A percentile compares a stretch with the other conserved stretches of the same genome.
phyloP scores from a whole-genome alignment of 2,888 invertebrate genomes.

The Stegophylla sp. region DNA sequence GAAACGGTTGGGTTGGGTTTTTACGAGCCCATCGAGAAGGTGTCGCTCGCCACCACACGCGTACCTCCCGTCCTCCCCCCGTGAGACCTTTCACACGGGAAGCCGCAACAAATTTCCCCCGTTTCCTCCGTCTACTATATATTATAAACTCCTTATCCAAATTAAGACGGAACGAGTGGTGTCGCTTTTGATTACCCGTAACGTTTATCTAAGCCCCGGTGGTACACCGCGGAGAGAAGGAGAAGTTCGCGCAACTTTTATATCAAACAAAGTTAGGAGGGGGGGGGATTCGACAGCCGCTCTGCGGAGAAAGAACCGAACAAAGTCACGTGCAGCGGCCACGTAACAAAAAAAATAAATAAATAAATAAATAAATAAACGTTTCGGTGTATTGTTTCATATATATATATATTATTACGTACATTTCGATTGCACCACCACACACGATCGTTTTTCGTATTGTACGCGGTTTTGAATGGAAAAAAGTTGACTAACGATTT shows the following conservation, averaged over 20 bases:
- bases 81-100: constrained; percentile 54
- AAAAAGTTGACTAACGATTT: no score
- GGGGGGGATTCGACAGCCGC: neutral
- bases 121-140: neutral
- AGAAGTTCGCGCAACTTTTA: constrained; percentile 3
- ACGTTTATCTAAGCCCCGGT: constrained; percentile 23
- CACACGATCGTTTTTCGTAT: no score
- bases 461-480: no score
- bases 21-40: constrained; percentile 49
- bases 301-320: neutral
- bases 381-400: no score
- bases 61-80: constrained; percentile 27
- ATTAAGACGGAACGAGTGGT: constrained; percentile 47
- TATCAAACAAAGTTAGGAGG: constrained; percentile 20
- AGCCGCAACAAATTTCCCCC: constrained; percentile 43
- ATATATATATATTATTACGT: no score
- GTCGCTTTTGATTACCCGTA: constrained; percentile 45
- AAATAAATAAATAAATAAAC: no score
- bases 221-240: no score
- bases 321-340: neutral
- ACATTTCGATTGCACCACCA: no score
- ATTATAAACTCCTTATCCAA: constrained; percentile 43
- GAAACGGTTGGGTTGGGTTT: constrained; percentile 22
- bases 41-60: constrained; percentile 31
- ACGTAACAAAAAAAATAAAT: neutral